Base-by-base conservation (phyloP, 64 coral and sea anemone genomes). In the Acropora yongei region DNA sequence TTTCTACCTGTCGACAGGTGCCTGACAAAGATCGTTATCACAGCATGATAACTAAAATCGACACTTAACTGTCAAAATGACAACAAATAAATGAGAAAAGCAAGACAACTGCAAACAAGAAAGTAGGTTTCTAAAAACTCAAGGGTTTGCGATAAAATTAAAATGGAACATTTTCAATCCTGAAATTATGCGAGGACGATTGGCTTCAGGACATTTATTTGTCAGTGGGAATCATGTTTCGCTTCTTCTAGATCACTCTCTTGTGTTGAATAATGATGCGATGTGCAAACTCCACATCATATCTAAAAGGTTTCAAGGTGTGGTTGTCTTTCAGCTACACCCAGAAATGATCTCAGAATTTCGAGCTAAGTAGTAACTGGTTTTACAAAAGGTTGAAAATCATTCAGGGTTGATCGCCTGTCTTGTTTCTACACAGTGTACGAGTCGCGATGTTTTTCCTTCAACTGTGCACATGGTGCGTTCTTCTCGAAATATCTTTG, bases 1-100 rank as follows among this genome's bases (percentile, higher is more conserved):
- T 1, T 47, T 48, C 39, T 5, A 85, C 82, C 82, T 85, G 82
- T 48, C 82, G 49, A 16, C 82, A 85, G 82, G 82, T 85, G 43
- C 60, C n/a, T 47, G 71, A 49, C 4, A 71, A 18, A 3, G 66
- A 16, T 46, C 68, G 4, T 30, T 44, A 41, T 65, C 39, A 63
- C 5, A 44, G 44, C 18, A 44, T 17, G 43, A 65, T 5, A 63
- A 61, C 5, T 44, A 3, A 82, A 17, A 61, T 3, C 43, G 53
- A 8, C 57, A 12, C 44, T 63, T 82, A 1, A 47, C 14, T 45
- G 44, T 48, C 8, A 74, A 74, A 74, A 41, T 30, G 41, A 74
- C n/a, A 44, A 41, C 3, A 45, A 76, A 76, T 44, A 3, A 76
- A 76, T 44, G 13, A 44, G 1, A 76, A 76, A 7, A 3, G 6